phyloP scores from a whole-genome alignment of 1,140 invertebrate genomes.

The Ceratosolen solmsi region DNA sequence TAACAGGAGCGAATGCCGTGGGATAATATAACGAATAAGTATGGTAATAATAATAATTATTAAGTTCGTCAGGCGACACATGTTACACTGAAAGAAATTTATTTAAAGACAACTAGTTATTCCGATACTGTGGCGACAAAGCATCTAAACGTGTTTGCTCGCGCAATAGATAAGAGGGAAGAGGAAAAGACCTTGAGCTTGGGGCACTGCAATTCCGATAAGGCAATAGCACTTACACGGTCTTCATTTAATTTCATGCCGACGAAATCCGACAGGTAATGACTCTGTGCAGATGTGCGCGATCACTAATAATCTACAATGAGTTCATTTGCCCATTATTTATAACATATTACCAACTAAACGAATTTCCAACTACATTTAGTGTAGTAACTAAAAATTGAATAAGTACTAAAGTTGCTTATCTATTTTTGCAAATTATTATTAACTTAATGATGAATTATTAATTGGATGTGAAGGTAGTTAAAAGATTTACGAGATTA shows the following conservation, averaged over 20 bases:
- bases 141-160: not conserved
- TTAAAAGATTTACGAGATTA: too few relatives aligned
- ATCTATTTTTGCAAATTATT: not conserved
- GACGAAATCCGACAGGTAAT: too few relatives aligned
- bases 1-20: not conserved
- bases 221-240: not conserved
- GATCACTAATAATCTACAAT: not conserved
- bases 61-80: slow-evolving; percentile 16
- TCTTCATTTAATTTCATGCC: too few relatives aligned
- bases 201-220: not conserved
- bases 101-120: slow-evolving; percentile 36
- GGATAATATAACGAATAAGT: slow-evolving; percentile 29
- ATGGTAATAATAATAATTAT: slow-evolving; percentile 27
- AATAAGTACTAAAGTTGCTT: not conserved
- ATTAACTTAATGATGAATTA: not conserved
- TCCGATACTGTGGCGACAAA: not conserved
- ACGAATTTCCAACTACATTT: not conserved
- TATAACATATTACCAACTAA: not conserved
- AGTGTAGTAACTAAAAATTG: not conserved
- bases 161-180: not conserved
- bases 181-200: slow-evolving; percentile 13
- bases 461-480: not conserved
- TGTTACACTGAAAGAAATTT: slow-evolving; percentile 41
- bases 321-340: too few relatives aligned
- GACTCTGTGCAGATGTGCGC: not conserved